A percentile compares a stretch with the other conserved stretches of the same genome.
These are phyloP conservation scores for Pardosa pseudoannulata DNA, from an alignment of 2,888 invertebrate genomes.

Conservation along the genomic window DNA sequence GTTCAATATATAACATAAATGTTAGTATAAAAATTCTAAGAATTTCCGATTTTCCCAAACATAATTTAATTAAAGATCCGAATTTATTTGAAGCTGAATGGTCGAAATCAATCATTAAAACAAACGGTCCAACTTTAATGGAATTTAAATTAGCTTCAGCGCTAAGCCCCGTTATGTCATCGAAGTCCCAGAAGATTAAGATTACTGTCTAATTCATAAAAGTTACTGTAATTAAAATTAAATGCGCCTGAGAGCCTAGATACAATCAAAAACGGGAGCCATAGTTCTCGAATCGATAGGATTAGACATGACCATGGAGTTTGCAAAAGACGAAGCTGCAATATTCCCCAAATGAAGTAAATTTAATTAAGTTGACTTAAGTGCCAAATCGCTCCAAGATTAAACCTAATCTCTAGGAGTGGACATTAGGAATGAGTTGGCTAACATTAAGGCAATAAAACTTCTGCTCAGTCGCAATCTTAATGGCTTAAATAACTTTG, in stretches of 20 bases:
- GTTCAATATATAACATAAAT: no score
- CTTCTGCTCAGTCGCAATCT: constrained; percentile 59
- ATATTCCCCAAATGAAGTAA: constrained; percentile 58
- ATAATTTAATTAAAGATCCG: no score
- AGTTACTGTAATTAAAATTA: constrained; percentile 21
- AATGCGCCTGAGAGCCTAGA: background rate
- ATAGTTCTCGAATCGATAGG: constrained; percentile 29
- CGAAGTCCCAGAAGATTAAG: background rate
- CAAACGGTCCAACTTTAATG: background rate
- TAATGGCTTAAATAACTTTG: constrained; percentile 65
- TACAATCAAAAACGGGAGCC: constrained; percentile 24
- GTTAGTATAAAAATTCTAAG: no score
- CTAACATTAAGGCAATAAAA: constrained; percentile 69
- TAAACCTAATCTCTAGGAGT: constrained; percentile 70
- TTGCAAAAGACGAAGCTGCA: constrained; percentile 20
- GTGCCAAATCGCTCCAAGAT: constrained; percentile 68
- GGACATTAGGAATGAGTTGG: constrained; percentile 70
- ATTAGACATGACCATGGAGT: constrained; percentile 46
- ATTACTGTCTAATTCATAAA: constrained; percentile 1
- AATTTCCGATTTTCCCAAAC: no score
- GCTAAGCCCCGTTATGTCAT: constrained; percentile 12
- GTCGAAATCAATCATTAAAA: background rate
- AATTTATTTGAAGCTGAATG: no score
- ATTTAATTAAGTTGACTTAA: constrained; percentile 67
- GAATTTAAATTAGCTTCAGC: background rate